phyloP scores from a whole-genome alignment of 2,113 vertebrate species.

The Prochilodus magdalenae region DNA sequence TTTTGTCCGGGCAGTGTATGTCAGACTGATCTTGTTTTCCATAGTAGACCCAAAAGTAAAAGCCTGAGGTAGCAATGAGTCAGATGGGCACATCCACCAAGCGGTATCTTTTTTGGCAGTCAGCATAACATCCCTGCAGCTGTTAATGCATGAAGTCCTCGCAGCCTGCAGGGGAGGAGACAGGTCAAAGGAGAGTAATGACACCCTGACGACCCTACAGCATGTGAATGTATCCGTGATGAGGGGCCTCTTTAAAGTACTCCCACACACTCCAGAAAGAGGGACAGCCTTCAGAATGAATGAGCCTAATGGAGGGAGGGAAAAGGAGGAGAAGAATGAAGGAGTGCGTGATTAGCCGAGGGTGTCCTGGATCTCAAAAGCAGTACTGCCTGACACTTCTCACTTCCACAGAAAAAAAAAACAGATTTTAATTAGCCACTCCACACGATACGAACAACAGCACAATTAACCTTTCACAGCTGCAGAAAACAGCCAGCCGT shows the following conservation, averaged over 20 bases:
- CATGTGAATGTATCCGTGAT: slow-evolving; percentile 43
- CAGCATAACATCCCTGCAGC: not conserved
- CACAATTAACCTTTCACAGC: slow-evolving; percentile 45
- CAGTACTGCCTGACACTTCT: slow-evolving; percentile 19
- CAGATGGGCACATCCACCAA: too few species aligned
- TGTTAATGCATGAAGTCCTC: not conserved
- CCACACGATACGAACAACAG: slow-evolving; percentile 44
- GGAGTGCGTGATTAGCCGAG: slow-evolving; percentile 14
- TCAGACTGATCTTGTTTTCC: too few species aligned
- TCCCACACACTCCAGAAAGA: slow-evolving; percentile 20
- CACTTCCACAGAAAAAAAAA: slow-evolving; percentile 40
- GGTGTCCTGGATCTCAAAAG: slow-evolving; percentile 7
- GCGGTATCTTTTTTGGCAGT: not conserved
- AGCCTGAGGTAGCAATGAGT: too few species aligned
- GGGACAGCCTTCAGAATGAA: slow-evolving; percentile 28
- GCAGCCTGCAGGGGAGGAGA: slow-evolving; percentile 1
- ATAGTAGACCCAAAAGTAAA: too few species aligned
- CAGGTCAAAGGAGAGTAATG: slow-evolving; percentile 51
- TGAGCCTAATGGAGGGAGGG: slow-evolving; percentile 42
- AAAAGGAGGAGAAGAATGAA: slow-evolving; percentile 23
- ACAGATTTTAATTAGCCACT: slow-evolving; percentile 56
- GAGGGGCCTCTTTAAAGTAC: slow-evolving; percentile 35
- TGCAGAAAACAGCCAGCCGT: slow-evolving; percentile 15
- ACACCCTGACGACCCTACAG: slow-evolving; percentile 35
- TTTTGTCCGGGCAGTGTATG: too few species aligned